Percentiles rank a stretch among this genome's conserved stretches.
These are phyloP conservation scores for Oncopeltus fasciatus DNA, from an alignment of 1,140 invertebrate species.

Conservation along the genomic window DNA sequence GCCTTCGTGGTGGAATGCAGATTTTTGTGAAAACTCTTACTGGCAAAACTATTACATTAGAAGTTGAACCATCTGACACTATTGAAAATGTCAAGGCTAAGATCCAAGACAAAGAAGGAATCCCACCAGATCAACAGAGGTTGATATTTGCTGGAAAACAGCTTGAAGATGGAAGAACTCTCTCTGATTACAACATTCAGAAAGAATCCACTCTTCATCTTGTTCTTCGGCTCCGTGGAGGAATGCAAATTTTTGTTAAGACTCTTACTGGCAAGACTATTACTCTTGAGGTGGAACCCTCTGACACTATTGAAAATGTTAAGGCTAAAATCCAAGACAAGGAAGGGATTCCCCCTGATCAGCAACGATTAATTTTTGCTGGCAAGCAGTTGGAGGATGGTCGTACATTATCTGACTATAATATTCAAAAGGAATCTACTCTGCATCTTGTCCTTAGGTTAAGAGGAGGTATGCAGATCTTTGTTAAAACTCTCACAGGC, in stretches of 20 bases:
- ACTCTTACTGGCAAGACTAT: conserved; percentile 59
- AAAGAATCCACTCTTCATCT: conserved; percentile 50
- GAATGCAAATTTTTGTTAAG: conserved; percentile 56
- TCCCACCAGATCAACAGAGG: conserved; percentile 47
- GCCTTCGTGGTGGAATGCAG: conserved; percentile 54
- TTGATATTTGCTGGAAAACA: conserved; percentile 56
- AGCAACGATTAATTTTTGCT: conserved; percentile 42
- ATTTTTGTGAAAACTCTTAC: conserved; percentile 76
- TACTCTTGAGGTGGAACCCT: conserved; percentile 54
- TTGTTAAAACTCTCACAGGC: conserved; percentile 54
- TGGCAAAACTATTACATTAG: conserved; percentile 73
- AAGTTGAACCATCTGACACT: conserved; percentile 57
- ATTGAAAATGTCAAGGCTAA: conserved; percentile 67
- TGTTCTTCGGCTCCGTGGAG: conserved; percentile 45
- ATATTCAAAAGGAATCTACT: conserved; percentile 49
- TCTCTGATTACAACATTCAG: conserved; percentile 59
- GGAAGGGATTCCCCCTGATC: conserved; percentile 48
- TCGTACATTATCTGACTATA: conserved; percentile 58
- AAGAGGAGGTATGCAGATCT: conserved; percentile 52
- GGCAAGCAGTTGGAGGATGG: conserved; percentile 75
- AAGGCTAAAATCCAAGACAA: conserved; percentile 68
- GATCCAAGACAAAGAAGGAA: conserved; percentile 58
- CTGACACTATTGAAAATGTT: conserved; percentile 61
- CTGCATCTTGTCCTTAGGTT: conserved; percentile 51
- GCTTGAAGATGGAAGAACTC: conserved; percentile 64